Percentiles rank a stretch among this genome's conserved stretches.
Conservation (phyloP, 2,888 invertebrate genomes). For the Julus scanicus region DNA sequence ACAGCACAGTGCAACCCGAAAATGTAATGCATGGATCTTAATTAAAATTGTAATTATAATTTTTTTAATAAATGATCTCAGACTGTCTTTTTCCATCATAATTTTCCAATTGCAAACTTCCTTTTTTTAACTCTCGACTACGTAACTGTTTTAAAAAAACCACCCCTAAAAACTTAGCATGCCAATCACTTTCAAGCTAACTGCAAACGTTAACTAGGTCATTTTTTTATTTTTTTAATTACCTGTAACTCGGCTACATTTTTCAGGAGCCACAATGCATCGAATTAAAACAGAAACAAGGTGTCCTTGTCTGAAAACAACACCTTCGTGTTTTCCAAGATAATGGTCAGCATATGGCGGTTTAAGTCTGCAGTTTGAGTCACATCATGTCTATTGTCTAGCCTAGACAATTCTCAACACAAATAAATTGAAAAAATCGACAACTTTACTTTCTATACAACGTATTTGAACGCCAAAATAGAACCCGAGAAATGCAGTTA, state of each 20-base stretch:
- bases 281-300: constrained; percentile 6
- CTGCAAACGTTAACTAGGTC: constrained; percentile 18
- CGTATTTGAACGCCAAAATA: not conserved
- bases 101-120: not conserved
- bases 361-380: not conserved
- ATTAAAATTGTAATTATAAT: not conserved
- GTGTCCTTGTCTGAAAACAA: constrained; percentile 34
- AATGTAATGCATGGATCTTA: not conserved
- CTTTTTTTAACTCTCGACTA: not conserved
- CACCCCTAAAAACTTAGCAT: not conserved
- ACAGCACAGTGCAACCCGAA: not conserved
- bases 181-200: constrained; percentile 21
- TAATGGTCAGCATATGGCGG: not conserved
- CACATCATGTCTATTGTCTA: not conserved
- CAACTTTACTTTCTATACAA: not conserved
- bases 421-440: not conserved
- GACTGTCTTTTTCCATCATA: not conserved
- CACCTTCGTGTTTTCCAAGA: not conserved
- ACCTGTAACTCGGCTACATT: not conserved
- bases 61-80: not conserved
- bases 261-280: constrained; percentile 9
- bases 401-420: not conserved
- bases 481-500: not conserved
- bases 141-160: not conserved
- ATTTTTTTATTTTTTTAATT: constrained; percentile 4